phyloP scores from a whole-genome alignment of 2,888 invertebrate species.

The Mythimna loreyi region DNA sequence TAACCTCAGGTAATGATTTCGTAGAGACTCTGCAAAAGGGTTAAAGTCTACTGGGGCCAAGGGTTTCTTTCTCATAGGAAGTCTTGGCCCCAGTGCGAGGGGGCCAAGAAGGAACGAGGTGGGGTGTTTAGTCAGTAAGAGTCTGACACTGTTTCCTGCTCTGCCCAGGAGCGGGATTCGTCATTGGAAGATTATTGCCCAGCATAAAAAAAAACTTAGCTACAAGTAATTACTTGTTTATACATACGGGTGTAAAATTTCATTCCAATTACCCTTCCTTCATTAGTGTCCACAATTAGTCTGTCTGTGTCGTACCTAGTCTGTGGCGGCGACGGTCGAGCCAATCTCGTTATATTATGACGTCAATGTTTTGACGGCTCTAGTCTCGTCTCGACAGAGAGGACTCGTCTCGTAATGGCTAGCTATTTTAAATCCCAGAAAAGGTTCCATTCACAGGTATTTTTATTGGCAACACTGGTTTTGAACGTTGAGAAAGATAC shows the following conservation, averaged over 20 bases:
- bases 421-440: conserved; percentile 1
- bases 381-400: conserved; percentile 22
- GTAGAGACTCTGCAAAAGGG: no score
- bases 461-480: background rate
- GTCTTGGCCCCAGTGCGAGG: no score
- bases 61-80: no score
- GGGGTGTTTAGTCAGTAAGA: no score
- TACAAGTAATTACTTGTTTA: no score
- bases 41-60: no score
- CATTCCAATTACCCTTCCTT: conserved; percentile 3
- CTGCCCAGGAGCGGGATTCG: no score
- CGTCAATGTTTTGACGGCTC: conserved; percentile 53
- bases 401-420: conserved; percentile 5
- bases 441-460: background rate
- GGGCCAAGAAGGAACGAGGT: no score
- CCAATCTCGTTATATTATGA: conserved; percentile 19
- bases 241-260: background rate
- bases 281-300: conserved; percentile 14
- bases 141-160: no score
- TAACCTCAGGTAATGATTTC: no score
- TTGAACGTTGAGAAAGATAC: background rate
- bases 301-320: conserved; percentile 24
- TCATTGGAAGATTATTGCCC: no score
- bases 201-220: no score
- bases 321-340: conserved; percentile 49